These are phyloP conservation scores for Mechanitis messenoides DNA, from an alignment of 2,888 invertebrate species.

Conservation along the genomic window DNA sequence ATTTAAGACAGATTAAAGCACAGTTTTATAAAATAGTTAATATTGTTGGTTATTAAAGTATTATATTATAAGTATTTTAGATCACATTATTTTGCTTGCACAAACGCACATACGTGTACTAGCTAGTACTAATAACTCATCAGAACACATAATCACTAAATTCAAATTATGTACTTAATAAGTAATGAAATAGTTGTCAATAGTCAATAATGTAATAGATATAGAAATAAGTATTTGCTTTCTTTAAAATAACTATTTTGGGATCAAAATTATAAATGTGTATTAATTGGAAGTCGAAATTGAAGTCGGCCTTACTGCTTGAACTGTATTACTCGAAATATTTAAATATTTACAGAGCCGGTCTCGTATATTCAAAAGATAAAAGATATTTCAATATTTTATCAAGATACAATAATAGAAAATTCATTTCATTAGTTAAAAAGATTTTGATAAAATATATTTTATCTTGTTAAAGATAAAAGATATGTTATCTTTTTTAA, in stretches of 20 bases:
- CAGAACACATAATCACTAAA: constrained; percentile 32
- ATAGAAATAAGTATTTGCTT: constrained; percentile 43
- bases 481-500: too few species aligned
- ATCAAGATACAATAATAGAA: too few species aligned
- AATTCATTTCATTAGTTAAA: too few species aligned
- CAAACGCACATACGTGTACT: constrained; percentile 36
- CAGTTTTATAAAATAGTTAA: constrained; percentile 47
- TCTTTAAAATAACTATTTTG: constrained; percentile 43
- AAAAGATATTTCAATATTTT: too few species aligned
- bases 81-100: constrained; percentile 38
- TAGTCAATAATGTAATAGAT: constrained; percentile 52
- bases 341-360: not conserved
- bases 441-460: too few species aligned
- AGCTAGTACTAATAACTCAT: constrained; percentile 24
- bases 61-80: constrained; percentile 34
- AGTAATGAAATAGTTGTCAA: constrained; percentile 52
- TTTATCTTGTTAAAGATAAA: too few species aligned
- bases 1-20: constrained; percentile 16
- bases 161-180: constrained; percentile 64
- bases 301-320: constrained; percentile 17
- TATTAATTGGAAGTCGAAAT: constrained; percentile 47
- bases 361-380: constrained; percentile 11
- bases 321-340: too few species aligned
- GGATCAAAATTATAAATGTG: constrained; percentile 59
- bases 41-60: constrained; percentile 47